Evolutionary conservation across 2,888 invertebrate species (phyloP).

Genomic region (Catocala fraxini): DNA sequence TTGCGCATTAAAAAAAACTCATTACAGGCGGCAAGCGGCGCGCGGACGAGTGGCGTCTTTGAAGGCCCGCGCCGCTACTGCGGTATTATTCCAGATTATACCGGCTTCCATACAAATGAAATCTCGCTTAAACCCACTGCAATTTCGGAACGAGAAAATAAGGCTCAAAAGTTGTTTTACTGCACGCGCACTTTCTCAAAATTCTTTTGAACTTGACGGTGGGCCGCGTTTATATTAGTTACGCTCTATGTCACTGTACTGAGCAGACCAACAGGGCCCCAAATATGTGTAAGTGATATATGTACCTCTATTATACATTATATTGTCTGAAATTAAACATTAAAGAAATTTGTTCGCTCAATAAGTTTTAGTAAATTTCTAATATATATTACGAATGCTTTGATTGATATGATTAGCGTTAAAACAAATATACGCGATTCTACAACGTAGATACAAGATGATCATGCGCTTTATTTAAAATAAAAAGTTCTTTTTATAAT

Average conservation of each 20-base stretch:
- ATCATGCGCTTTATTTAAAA: too few relatives aligned
- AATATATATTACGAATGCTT: too few relatives aligned
- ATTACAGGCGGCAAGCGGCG: slow-evolving; percentile 83
- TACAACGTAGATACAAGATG: too few relatives aligned
- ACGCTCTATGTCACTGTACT: slow-evolving; percentile 32
- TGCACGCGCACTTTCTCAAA: slow-evolving; percentile 77
- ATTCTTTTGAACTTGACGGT: slow-evolving; percentile 70
- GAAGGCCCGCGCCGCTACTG: slow-evolving; percentile 82
- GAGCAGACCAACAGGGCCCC: slow-evolving; percentile 39
- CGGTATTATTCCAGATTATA: slow-evolving; percentile 87
- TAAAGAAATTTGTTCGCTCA: too few relatives aligned
- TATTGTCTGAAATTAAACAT: too few relatives aligned
- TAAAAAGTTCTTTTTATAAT: too few relatives aligned
- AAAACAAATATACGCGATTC: too few relatives aligned
- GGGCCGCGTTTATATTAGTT: slow-evolving; percentile 37
- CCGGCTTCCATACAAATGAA: slow-evolving; percentile 86
- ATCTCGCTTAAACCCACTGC: slow-evolving; percentile 87
- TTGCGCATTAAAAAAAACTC: slow-evolving; percentile 85
- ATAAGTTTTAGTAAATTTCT: too few relatives aligned
- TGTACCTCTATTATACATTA: too few relatives aligned
- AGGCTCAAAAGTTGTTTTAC: slow-evolving; percentile 83
- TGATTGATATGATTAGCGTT: too few relatives aligned
- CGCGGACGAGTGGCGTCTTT: slow-evolving; percentile 86
- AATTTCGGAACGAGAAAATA: slow-evolving; percentile 85
- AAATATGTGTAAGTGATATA: slow-evolving; percentile 16